Base-by-base conservation (phyloP, 2,888 invertebrate genomes). In the Eremobia ochroleuca region DNA sequence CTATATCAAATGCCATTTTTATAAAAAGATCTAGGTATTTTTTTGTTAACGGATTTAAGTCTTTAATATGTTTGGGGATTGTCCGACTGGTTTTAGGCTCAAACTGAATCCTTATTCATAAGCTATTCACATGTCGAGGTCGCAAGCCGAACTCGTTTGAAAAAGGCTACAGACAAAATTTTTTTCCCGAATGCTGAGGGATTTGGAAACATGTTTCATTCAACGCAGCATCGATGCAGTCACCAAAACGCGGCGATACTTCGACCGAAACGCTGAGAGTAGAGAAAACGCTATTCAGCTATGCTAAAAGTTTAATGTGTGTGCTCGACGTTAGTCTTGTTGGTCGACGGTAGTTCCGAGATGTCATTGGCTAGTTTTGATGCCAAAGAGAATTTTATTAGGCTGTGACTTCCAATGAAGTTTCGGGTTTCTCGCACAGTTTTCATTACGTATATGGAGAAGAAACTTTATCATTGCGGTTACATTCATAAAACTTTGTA, bases 181-280 rank as follows among this genome's bases (percentile, higher is more conserved):
- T 81, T 81, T 76, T 81, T 28, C 46, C 79, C 61, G 71, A 70
- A 49, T 55, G 55, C 70, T 62, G 67, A 71, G 55, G 77, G 81
- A 81, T 81, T 76, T 81, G 21, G 40, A 77, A 77, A 71, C 81
- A 81, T 81, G 81, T 81, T 81, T 81, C 70, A 81, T 81, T 81
- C 81, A 81, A 77, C 73, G 52, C 68, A 65, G 65, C 58, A 67
- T 77, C 73, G 77, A 81, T 69, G 73, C 68, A 77, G 77, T 81
- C 43, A 28, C 69, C 73, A 55, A 76, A 81, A 67, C 80, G 59
- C 55, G 43, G 5, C 65, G 59, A 61, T 77, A 73, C 59, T 69
- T 76, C 70, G 43, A 58, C 69, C 49, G 61, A 64, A 67, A 67
- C 74, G 52, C 67, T 46, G 67, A 70, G 66, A 74, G 71, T 31